Percentiles rank a stretch among this genome's conserved stretches.
Conservation (phyloP, 2,888 invertebrate species). For the Portevinia maculata region DNA sequence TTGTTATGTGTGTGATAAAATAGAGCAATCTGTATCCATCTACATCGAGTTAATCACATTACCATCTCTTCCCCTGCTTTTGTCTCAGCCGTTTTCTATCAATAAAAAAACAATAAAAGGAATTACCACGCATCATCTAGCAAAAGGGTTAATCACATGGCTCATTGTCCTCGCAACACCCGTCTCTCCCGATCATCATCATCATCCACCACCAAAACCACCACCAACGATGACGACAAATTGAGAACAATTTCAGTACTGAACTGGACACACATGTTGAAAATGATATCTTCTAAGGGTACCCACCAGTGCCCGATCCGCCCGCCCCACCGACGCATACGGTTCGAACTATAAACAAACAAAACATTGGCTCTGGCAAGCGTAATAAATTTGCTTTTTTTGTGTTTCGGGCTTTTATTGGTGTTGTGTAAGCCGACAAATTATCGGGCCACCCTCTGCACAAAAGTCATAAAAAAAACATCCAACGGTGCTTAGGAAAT, state of each 20-base stretch:
- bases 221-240: constrained; percentile 40
- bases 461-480: constrained; percentile 21
- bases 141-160: constrained; percentile 56
- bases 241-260: constrained; percentile 47
- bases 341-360: constrained; percentile 9
- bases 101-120: constrained; percentile 49
- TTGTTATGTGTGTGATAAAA: constrained; percentile 50
- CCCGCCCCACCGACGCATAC: constrained; percentile 3
- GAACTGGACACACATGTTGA: constrained; percentile 39
- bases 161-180: not conserved
- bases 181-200: not conserved
- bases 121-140: constrained; percentile 42
- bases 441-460: constrained; percentile 7
- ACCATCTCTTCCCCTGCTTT: not conserved
- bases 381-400: constrained; percentile 2
- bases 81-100: constrained; percentile 4
- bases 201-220: not conserved
- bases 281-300: constrained; percentile 1
- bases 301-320: not conserved
- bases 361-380: constrained; percentile 2
- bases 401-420: constrained; percentile 6
- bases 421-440: constrained; percentile 39
- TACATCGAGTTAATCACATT: constrained; percentile 38
- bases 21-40: constrained; percentile 48
- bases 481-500: constrained; percentile 31